phyloP scores from a whole-genome alignment of 2,888 invertebrate species.

The Macropis europaea region DNA sequence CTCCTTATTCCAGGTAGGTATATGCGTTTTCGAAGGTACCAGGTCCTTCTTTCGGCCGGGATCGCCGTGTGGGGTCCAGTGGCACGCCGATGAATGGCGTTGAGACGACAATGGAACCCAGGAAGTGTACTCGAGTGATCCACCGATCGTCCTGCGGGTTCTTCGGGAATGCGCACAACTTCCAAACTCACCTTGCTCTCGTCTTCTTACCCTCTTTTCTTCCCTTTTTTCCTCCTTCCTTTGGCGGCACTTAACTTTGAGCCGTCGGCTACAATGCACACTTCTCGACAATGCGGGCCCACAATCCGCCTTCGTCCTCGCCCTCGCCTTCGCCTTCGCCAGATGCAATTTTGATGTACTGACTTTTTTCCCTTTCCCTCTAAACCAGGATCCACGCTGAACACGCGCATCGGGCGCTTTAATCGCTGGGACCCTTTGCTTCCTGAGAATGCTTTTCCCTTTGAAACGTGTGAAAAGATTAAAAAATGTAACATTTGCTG shows the following conservation, averaged over 20 bases:
- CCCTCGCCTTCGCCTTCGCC: slow-evolving; percentile 58
- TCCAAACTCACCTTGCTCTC: slow-evolving; percentile 42
- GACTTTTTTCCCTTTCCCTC: slow-evolving; percentile 56
- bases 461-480: background rate
- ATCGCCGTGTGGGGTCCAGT: slow-evolving; percentile 76
- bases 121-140: slow-evolving; percentile 77
- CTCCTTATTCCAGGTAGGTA: slow-evolving; percentile 63
- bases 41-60: slow-evolving; percentile 61
- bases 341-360: slow-evolving; percentile 75
- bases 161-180: slow-evolving; percentile 54
- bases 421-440: slow-evolving; percentile 1
- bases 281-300: slow-evolving; percentile 63
- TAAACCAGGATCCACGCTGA: background rate
- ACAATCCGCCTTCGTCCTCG: slow-evolving; percentile 63
- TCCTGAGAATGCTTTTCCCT: background rate
- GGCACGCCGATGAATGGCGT: slow-evolving; percentile 61
- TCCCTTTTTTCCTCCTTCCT: slow-evolving; percentile 40
- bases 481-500: too few relatives aligned
- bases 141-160: slow-evolving; percentile 65
- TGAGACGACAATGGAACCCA: slow-evolving; percentile 68
- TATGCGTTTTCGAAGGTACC: slow-evolving; percentile 51
- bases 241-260: slow-evolving; percentile 74
- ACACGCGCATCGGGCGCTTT: slow-evolving; percentile 12
- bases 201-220: slow-evolving; percentile 52
- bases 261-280: slow-evolving; percentile 66